A percentile compares a stretch with the other conserved stretches of the same genome.
Conservation (phyloP, 2,888 invertebrate genomes). For the Drosophila helvetica region DNA sequence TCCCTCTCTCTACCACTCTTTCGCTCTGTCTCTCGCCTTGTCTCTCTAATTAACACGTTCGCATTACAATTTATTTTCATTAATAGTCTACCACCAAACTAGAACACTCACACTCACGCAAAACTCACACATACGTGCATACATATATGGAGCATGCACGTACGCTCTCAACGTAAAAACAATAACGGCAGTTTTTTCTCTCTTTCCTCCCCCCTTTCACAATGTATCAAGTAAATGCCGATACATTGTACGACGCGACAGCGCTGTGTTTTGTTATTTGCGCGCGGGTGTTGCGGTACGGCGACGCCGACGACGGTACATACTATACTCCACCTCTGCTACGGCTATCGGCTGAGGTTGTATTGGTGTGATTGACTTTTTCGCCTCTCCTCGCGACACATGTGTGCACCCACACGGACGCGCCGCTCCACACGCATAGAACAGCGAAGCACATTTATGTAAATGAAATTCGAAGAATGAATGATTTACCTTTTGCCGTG, state of each 20-base stretch:
- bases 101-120: conserved; percentile 31
- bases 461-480: conserved; percentile 43
- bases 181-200: conserved; percentile 65
- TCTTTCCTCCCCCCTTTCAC: not conserved
- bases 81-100: conserved; percentile 54
- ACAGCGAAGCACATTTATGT: conserved; percentile 39
- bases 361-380: conserved; percentile 71
- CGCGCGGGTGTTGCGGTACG: conserved; percentile 65
- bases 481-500: conserved; percentile 44
- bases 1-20: conserved; percentile 27
- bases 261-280: conserved; percentile 68
- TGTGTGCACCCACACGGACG: conserved; percentile 52
- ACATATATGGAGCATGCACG: conserved; percentile 10
- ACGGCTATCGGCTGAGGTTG: conserved; percentile 45
- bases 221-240: conserved; percentile 49
- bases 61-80: conserved; percentile 74
- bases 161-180: conserved; percentile 52
- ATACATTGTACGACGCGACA: conserved; percentile 53
- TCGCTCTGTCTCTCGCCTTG: conserved; percentile 8
- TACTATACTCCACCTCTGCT: not conserved
- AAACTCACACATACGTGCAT: not conserved
- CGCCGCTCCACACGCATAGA: not conserved
- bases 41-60: conserved; percentile 69
- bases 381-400: conserved; percentile 69
- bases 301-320: conserved; percentile 7